Evolutionary conservation across 2,888 invertebrate species (phyloP), one percentile per base, ranked within the genome.

Genomic region (Lypha dubia): DNA sequence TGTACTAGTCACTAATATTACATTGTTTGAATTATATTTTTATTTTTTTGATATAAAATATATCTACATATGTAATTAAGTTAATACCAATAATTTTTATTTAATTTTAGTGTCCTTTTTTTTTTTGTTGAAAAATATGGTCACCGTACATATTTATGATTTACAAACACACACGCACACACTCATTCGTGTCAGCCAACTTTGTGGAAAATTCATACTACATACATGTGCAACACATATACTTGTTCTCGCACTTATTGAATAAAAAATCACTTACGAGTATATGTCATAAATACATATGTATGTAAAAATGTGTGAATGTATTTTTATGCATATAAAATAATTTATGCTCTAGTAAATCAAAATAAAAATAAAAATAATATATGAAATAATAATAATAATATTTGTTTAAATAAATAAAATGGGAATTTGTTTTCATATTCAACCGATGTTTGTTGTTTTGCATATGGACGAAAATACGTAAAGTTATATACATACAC

Each of bases 301-400:
- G 9, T 13, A 8, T 8, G n/a, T 20, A 7, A 4, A 17, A 1
- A 32, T 49, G 65, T 32, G 15, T 53, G 17, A 7, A 1, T 51
- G 56, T 44, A 15, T 63, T 22, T 22, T 22, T 44, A 13, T n/a
- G 32, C 17, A 24, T 28, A 35, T 15, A 35, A 44, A 28, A 44
- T 35, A 56, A 68, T 67, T 67, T 76, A 80, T 80, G 84, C 84
- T 84, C 80, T 73, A 84, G 76, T 84, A 80, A 84, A 76, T 80
- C 67, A 62, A 84, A 73, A 76, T 84, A 38, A n/a, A n/a, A n/a
- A n/a, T 32, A 32, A 5, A 71, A 73, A 80, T 71, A 63, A 73
- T 68, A 73, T 32, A 67, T 71, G 38, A 73, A 56, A 71, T 62
- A 76, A 75, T 79, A n/a, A n/a, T n/a, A 84, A 75, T 75, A 84